Base-by-base conservation (phyloP, 2,113 vertebrate species). In the Takifugu bimaculatus region DNA sequence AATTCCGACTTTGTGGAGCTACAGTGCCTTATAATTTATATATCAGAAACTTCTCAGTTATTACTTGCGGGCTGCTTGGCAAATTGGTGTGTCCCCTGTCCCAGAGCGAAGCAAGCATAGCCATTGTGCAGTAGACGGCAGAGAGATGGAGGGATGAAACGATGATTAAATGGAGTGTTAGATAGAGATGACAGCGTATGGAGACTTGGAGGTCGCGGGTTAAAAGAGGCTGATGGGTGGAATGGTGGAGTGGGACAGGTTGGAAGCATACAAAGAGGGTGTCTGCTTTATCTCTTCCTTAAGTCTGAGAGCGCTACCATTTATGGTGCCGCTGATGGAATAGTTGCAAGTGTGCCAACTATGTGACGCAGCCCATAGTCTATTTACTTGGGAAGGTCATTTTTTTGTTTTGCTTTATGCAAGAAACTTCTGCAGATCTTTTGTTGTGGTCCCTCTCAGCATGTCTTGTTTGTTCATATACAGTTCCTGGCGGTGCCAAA, bases 301-400 rank as follows among this genome's bases (percentile, higher is more conserved):
- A 71, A 72, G 75, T 76, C 83, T 74, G 81, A 87, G 79, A 79
- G 71, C 1, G 6, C 79, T 80, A 75, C 88, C 91, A 90, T 91
- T 87, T 89, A 91, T 78, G 90, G 89, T 80, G 80, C 76, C 88
- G 68, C 88, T 87, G 88, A 87, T 86, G 88, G 83, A 90, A 83
- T 86, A 81, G 63, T 74, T 87, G 86, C 85, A 78, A 63, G 52
- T 63, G 45, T 71, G 72, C 86, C 84, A 90, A 84, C 89, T 89
- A 83, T 85, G 82, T 73, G 84, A 64, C 67, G 85, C 70, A 57
- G 64, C 53, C 64, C 68, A 50, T 75, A 54, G 68, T 76, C 87
- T 80, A 80, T 90, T 84, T 85, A 76, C 72, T 72, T 20, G 58
- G 57, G 63, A 75, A 74, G 76, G 65, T 81, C 79, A 68, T 63